Evolutionary conservation across 1,140 invertebrate species (phyloP).

Genomic region (Caenorhabditis brenneri): DNA sequence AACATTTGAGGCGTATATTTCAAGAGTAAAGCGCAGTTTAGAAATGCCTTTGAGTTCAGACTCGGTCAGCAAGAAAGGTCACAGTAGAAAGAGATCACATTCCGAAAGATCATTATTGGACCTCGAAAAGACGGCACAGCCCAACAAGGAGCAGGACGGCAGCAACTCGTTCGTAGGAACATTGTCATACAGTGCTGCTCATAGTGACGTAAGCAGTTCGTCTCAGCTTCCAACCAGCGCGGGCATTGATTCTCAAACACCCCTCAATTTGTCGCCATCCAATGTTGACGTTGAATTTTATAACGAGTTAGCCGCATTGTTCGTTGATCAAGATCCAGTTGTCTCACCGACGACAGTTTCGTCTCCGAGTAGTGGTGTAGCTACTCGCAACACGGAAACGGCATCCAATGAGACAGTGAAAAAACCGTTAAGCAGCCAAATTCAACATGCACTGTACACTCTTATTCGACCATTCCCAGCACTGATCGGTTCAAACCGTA

Average conservation of each 20-base stretch:
- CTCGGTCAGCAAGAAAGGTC: conserved; percentile 55
- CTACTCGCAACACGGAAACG: neutral
- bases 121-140: conserved; percentile 25
- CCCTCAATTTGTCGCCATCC: neutral
- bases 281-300: neutral
- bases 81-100: conserved; percentile 64
- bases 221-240: neutral
- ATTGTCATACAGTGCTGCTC: neutral
- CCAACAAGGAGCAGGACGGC: neutral
- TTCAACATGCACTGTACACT: conserved; percentile 12
- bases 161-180: neutral
- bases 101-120: conserved; percentile 63
- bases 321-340: neutral
- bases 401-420: neutral
- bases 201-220: neutral
- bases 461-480: conserved; percentile 4
- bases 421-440: conserved; percentile 26
- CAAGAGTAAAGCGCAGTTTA: conserved; percentile 18
- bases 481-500: neutral
- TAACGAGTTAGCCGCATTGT: neutral
- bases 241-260: neutral
- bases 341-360: neutral
- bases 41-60: conserved; percentile 31
- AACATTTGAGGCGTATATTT: conserved; percentile 78
- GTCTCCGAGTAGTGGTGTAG: neutral